Conservation (phyloP, 2,888 invertebrate genomes). For the Sturmia bella region DNA sequence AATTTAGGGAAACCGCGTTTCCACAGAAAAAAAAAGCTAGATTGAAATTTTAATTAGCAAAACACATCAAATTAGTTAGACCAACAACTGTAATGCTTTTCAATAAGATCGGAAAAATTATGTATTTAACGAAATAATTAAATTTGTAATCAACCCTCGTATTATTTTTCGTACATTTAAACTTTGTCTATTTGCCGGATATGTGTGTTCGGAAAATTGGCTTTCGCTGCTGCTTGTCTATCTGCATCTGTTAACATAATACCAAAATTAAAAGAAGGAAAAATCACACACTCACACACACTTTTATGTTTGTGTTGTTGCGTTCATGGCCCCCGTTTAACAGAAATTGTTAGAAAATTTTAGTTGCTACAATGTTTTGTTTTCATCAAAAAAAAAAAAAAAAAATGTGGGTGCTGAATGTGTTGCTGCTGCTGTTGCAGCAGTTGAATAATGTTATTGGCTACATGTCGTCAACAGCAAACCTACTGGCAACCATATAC, state of each 20-base stretch:
- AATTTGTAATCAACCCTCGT: not conserved
- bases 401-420: conserved; percentile 65
- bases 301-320: not conserved
- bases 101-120: too few species aligned
- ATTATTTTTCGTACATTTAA: not conserved
- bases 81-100: too few species aligned
- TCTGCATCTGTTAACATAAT: conserved; percentile 51
- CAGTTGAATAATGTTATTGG: conserved; percentile 66
- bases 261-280: conserved; percentile 13
- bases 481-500: conserved; percentile 22
- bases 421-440: conserved; percentile 56
- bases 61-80: too few species aligned
- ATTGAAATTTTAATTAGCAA: too few species aligned
- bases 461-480: conserved; percentile 67
- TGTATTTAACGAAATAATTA: conserved; percentile 27
- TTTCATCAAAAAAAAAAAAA: conserved; percentile 50
- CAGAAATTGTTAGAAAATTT: conserved; percentile 46
- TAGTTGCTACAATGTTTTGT: conserved; percentile 44
- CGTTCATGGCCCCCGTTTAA: conserved; percentile 44
- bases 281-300: conserved; percentile 8
- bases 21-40: too few species aligned
- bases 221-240: conserved; percentile 34
- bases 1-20: too few species aligned
- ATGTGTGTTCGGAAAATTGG: conserved; percentile 45
- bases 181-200: conserved; percentile 42